Evolutionary conservation across 2,113 vertebrate genomes (phyloP).

Genomic region (Apus apus): DNA sequence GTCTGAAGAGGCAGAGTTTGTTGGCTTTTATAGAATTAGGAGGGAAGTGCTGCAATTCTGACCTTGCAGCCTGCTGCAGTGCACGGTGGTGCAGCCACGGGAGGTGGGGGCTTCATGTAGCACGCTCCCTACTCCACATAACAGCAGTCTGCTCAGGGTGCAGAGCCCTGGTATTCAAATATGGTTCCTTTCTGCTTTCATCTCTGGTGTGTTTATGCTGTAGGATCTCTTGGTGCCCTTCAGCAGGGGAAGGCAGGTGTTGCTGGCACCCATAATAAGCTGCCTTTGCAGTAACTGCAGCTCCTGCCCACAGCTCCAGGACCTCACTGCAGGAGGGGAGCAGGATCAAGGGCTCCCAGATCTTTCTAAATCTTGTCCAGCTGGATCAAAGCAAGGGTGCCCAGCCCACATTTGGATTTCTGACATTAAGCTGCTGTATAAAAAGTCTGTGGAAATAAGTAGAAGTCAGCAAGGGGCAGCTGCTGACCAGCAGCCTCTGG

Average conservation of each 20-base stretch:
- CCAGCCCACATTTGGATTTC: not conserved
- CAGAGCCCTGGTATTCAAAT: not conserved
- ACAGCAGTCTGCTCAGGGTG: not conserved
- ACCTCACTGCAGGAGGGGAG: rapidly evolving
- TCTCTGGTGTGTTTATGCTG: rapidly evolving
- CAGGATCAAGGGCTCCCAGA: not conserved
- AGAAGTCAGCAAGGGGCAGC: not conserved
- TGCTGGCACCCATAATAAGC: not conserved
- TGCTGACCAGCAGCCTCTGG: not conserved
- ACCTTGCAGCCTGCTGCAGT: not conserved
- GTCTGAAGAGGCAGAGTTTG: not conserved
- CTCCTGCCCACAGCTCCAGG: not conserved
- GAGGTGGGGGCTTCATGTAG: too few species aligned
- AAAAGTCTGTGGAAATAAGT: not conserved
- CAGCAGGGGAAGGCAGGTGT: rapidly evolving
- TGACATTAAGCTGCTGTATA: not conserved
- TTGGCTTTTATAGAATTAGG: not conserved
- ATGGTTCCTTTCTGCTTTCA: not conserved
- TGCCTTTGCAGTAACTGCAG: not conserved
- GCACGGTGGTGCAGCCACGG: not conserved
- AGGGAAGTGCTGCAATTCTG: not conserved
- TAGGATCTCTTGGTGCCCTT: not conserved
- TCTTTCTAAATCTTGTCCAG: not conserved
- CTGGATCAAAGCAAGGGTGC: not conserved
- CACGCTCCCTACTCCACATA: not conserved